These are phyloP conservation scores for Cybosia mesomella DNA, from an alignment of 2,888 invertebrate species.

Conservation along the genomic window DNA sequence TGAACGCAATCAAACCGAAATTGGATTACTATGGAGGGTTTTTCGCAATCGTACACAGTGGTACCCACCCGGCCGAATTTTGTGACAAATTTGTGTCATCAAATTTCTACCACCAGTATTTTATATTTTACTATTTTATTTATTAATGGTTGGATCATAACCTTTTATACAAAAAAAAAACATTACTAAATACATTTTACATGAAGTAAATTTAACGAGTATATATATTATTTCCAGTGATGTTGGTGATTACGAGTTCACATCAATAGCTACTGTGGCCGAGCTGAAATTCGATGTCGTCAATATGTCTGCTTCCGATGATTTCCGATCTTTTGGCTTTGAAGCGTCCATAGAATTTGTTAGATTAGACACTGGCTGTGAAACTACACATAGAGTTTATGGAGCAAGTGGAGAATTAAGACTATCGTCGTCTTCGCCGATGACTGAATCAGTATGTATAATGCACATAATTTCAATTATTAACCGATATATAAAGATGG, in stretches of 20 bases:
- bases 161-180: no score
- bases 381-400: slow-evolving; percentile 89
- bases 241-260: slow-evolving; percentile 89
- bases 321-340: slow-evolving; percentile 94
- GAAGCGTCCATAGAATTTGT: slow-evolving; percentile 95
- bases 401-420: slow-evolving; percentile 93
- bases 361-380: slow-evolving; percentile 90
- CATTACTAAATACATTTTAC: no score
- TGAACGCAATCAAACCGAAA: no score
- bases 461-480: neutral
- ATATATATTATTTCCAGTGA: slow-evolving; percentile 62
- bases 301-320: slow-evolving; percentile 94
- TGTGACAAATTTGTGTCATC: no score
- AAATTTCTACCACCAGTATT: no score
- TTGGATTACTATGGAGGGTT: no score
- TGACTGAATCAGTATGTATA: slow-evolving; percentile 83
- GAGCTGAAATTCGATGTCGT: slow-evolving; percentile 94
- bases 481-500: neutral
- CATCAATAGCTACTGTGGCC: slow-evolving; percentile 91
- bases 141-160: no score
- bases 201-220: no score
- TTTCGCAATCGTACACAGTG: no score
- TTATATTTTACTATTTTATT: no score
- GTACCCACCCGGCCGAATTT: no score
- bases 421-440: slow-evolving; percentile 83